Percentiles rank a stretch among this genome's conserved stretches.
phyloP scores from a whole-genome alignment of 2,797 vertebrate genomes.

The Syncerus caffer region DNA sequence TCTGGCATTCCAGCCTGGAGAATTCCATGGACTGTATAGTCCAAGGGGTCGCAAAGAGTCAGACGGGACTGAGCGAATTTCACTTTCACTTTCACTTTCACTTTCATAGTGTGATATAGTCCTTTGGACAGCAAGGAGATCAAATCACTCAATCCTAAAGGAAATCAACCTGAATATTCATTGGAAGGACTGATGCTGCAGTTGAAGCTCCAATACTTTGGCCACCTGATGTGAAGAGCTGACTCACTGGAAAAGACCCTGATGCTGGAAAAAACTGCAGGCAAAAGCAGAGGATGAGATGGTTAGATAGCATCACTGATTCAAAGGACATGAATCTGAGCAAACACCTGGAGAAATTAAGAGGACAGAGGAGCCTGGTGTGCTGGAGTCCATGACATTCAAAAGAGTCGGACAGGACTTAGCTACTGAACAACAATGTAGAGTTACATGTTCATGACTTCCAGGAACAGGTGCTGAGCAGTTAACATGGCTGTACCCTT shows the following conservation, averaged over 20 bases:
- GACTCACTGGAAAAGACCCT: not conserved
- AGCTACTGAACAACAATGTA: not conserved
- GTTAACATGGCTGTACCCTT: too few species aligned
- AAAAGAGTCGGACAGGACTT: not conserved
- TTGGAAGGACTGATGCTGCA: not conserved
- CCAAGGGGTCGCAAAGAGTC: not conserved
- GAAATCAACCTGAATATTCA: not conserved
- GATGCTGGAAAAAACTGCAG: not conserved
- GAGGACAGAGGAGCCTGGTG: not conserved
- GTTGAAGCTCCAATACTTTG: not conserved
- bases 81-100: not conserved
- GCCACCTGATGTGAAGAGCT: not conserved
- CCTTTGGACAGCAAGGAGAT: not conserved
- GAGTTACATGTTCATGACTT: not conserved
- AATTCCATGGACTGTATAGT: not conserved
- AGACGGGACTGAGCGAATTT: not conserved
- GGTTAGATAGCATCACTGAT: not conserved
- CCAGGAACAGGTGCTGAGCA: not conserved
- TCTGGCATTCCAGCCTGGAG: not conserved
- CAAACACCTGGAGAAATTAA: not conserved
- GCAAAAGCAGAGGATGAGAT: not conserved
- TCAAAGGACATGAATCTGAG: not conserved
- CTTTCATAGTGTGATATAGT: not conserved
- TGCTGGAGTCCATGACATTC: not conserved
- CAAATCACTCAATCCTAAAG: not conserved